A percentile compares a stretch with the other conserved stretches of the same genome.
Conservation (phyloP, 1,140 invertebrate genomes). For the Trichonephila inaurata region DNA sequence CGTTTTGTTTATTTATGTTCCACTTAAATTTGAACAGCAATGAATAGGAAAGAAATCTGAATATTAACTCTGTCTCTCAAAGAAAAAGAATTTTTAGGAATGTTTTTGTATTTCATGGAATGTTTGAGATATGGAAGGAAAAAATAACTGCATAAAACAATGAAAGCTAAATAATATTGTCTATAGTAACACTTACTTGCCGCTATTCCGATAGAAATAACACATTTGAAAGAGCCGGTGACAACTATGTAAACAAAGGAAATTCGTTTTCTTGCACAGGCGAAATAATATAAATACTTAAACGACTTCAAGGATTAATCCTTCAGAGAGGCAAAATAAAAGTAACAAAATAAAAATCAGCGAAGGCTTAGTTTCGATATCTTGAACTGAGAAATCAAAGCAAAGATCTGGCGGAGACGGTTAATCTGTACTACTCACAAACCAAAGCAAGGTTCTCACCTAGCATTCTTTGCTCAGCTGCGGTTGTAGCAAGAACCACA, state of each 20-base stretch:
- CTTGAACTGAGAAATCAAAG: constrained; percentile 16
- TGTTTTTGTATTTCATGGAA: too few species aligned
- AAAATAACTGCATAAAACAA: neutral
- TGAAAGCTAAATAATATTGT: neutral
- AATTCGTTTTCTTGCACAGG: neutral
- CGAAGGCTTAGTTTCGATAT: neutral
- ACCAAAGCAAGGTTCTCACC: neutral
- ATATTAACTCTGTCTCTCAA: too few species aligned
- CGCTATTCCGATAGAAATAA: neutral
- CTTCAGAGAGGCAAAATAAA: neutral
- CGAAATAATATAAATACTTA: neutral
- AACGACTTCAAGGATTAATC: constrained; percentile 21
- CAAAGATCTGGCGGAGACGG: neutral
- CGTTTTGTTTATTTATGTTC: too few species aligned
- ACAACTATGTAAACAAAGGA: constrained; percentile 6
- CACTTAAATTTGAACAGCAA: too few species aligned
- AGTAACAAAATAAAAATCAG: neutral
- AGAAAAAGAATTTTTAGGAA: too few species aligned
- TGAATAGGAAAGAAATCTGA: too few species aligned
- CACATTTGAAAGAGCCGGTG: neutral
- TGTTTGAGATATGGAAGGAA: neutral
- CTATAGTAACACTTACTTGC: neutral
- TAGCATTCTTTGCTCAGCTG: constrained; percentile 55
- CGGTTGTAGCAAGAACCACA: neutral
- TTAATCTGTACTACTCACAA: constrained; percentile 2